A percentile compares a stretch with the other conserved stretches of the same genome.
These are phyloP conservation scores for Mimachlamys varia DNA, from an alignment of 2,888 invertebrate species.

Conservation along the genomic window DNA sequence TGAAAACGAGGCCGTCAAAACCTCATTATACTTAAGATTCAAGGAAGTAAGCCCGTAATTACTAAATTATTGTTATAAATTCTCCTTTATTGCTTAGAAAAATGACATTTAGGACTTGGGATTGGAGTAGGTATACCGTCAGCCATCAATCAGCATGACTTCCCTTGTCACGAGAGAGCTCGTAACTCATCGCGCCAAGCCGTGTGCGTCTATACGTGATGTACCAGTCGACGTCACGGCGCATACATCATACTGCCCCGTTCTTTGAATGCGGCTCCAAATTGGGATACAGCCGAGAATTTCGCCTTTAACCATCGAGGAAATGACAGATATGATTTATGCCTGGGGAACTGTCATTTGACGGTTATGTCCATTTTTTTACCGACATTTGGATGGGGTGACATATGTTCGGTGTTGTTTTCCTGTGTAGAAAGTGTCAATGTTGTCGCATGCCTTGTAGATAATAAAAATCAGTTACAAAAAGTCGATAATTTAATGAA, in stretches of 20 bases:
- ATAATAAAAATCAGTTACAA: too few species aligned
- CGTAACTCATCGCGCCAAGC: slow-evolving; percentile 52
- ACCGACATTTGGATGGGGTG: not conserved
- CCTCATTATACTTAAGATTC: slow-evolving; percentile 47
- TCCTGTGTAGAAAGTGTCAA: not conserved
- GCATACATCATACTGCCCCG: slow-evolving; percentile 46
- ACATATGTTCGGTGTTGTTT: not conserved
- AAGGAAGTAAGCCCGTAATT: slow-evolving; percentile 50
- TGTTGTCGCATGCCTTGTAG: not conserved
- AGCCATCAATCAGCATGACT: slow-evolving; percentile 45
- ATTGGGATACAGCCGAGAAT: slow-evolving; percentile 47
- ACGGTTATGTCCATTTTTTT: not conserved
- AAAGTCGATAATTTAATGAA: not conserved
- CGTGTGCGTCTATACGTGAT: slow-evolving; percentile 46
- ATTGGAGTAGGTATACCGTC: slow-evolving; percentile 44
- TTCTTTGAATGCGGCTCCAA: slow-evolving; percentile 49
- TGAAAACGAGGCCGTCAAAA: slow-evolving; percentile 6
- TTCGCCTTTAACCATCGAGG: slow-evolving; percentile 46
- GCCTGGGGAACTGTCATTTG: not conserved
- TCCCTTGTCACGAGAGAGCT: slow-evolving; percentile 44
- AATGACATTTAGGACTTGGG: slow-evolving; percentile 46
- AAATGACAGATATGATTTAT: slow-evolving; percentile 36
- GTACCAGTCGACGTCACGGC: slow-evolving; percentile 48
- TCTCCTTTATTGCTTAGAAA: slow-evolving; percentile 49
- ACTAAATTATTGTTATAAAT: slow-evolving; percentile 53